Percentiles rank a stretch among this genome's conserved stretches.
phyloP scores from a whole-genome alignment of 1,140 invertebrate genomes.

The Eumeta japonica region DNA sequence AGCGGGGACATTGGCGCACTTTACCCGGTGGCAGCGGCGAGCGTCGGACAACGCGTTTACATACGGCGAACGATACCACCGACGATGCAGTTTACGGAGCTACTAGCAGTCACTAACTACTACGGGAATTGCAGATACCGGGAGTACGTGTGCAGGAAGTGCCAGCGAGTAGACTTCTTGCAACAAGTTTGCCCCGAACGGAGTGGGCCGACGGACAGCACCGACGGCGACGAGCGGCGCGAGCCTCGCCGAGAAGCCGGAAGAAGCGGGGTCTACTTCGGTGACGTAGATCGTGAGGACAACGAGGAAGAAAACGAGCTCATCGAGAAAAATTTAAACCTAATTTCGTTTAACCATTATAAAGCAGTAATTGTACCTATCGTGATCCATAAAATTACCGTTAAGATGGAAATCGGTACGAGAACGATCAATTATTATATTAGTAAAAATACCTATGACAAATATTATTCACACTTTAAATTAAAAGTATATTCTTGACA shows the following conservation, averaged over 20 bases:
- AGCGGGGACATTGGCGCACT: neutral
- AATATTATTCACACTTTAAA: conserved; percentile 8
- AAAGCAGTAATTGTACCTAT: conserved; percentile 11
- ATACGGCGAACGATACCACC: neutral
- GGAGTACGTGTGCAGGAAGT: conserved; percentile 5
- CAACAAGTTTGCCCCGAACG: conserved; percentile 6
- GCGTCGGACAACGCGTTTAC: neutral
- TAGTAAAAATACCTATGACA: conserved; percentile 11
- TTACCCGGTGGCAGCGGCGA: neutral
- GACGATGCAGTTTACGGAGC: too few species aligned
- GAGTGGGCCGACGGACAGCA: neutral
- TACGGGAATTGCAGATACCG: neutral
- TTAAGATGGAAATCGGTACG: conserved; percentile 20
- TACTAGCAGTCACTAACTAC: neutral
- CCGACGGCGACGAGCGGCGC: neutral
- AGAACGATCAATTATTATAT: conserved; percentile 20
- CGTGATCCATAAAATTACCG: conserved; percentile 8
- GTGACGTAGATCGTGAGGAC: neutral
- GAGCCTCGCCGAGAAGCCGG: too few species aligned
- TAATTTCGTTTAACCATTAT: conserved; percentile 10
- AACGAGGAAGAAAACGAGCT: conserved; percentile 2
- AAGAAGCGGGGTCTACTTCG: neutral
- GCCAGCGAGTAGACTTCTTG: conserved; percentile 2
- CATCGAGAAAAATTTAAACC: conserved; percentile 2
- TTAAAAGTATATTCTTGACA: conserved; percentile 11